Evolutionary conservation across 1,140 invertebrate species (phyloP), one percentile per base, ranked within the genome.

Genomic region (Pseudachorutes palmiensis): DNA sequence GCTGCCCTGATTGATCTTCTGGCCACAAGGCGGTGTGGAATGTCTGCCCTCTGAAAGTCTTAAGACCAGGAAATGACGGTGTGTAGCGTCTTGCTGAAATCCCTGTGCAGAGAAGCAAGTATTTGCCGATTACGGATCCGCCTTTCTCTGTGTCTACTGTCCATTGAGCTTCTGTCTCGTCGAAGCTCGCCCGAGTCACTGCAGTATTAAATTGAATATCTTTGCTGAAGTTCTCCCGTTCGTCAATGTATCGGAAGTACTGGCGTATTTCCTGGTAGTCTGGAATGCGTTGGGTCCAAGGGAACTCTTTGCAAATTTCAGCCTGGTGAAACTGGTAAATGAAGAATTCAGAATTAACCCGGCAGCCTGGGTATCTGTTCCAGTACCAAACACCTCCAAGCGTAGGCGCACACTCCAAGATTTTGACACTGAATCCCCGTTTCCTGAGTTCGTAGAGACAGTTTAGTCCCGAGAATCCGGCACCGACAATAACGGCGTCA

Each of bases 331-430:
- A 60, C 41, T 66, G 65, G 33, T 66, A 66, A 12, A 60, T 60
- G 3, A 2, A 26, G 22, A 22, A 28, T 1, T 59, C 32, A 19
- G 28, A 19, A 24, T 66, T 57, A 24, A 36, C 31, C n/a, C 65
- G 26, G 24, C 55, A 55, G 2, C 65, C 65, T 2, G 65, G 65
- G 26, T 66, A 66, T 2, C 57, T 28, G 28, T 61, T 66, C 57
- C 55, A 66, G 28, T 9, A 61, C 65, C 65, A 66, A 41, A 1
- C 32, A 3, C 65, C 65, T 1, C 65, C 65, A 1, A 60, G n/a
- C 2, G 1, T 19, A 19, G 28, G 33, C 1, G 2, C 64, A n/a
- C 29, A 48, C 58, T 65, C 64, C 28, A 32, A 65, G 32, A 65
- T 31, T 22, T 65, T 57, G 5, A 26, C 49, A 1, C 14, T 26